phyloP scores from a whole-genome alignment of 2,797 vertebrate genomes.

The Mormyrus hasselquistii region DNA sequence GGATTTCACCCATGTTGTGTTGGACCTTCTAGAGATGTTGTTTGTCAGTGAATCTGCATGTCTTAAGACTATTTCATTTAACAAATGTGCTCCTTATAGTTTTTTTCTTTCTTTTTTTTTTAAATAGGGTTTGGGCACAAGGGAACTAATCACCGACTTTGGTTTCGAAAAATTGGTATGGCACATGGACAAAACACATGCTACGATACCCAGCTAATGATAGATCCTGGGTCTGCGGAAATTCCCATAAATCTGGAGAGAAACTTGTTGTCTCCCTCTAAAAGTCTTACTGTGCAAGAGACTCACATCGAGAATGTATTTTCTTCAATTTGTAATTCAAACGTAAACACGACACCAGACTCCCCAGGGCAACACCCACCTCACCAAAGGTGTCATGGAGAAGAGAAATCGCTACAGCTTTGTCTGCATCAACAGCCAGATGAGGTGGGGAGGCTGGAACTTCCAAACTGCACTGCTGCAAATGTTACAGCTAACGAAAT shows the following conservation, averaged over 20 bases:
- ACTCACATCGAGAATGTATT: constrained; percentile 42
- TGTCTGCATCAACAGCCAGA: constrained; percentile 26
- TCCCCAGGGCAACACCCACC: constrained; percentile 48
- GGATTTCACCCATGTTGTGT: neutral
- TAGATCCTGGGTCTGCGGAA: constrained; percentile 42
- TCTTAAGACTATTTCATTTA: neutral
- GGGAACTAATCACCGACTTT: constrained; percentile 18
- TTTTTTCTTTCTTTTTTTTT: neutral
- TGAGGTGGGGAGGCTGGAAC: constrained; percentile 40
- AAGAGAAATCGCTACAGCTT: constrained; percentile 26
- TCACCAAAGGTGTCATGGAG: constrained; percentile 48
- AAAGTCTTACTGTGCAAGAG: constrained; percentile 50
- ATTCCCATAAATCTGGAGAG: constrained; percentile 47
- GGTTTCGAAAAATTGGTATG: constrained; percentile 46
- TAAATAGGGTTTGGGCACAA: constrained; percentile 37
- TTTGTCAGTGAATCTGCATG: neutral
- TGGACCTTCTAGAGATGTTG: neutral
- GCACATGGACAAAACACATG: constrained; percentile 59
- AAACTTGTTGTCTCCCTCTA: constrained; percentile 43
- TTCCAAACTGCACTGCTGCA: constrained; percentile 35
- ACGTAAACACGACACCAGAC: constrained; percentile 40
- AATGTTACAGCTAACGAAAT: constrained; percentile 41
- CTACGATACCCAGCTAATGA: constrained; percentile 43
- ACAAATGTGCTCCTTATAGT: neutral
- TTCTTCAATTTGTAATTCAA: constrained; percentile 43